Percentiles rank a stretch among this genome's conserved stretches.
Conservation (phyloP, 2,797 vertebrate genomes). For the Salarias fasciatus region DNA sequence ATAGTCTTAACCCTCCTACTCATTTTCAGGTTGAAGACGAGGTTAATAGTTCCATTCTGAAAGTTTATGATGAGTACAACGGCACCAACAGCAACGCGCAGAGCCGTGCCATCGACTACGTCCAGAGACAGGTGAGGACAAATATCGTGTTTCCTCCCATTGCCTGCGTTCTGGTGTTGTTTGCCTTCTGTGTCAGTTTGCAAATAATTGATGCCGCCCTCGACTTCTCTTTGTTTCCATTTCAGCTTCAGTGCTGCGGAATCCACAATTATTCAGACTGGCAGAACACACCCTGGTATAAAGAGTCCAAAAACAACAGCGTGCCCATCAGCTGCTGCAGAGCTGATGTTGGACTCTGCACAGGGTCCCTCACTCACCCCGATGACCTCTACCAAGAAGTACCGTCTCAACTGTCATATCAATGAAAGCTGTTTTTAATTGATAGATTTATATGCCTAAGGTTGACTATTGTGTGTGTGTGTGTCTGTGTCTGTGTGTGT, state of each 20-base stretch:
- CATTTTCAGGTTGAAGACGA: conserved; percentile 90
- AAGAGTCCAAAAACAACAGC: conserved; percentile 92
- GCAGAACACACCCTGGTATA: conserved; percentile 92
- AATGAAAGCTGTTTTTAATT: background rate
- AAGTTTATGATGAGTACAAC: conserved; percentile 94
- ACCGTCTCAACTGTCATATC: conserved; percentile 6
- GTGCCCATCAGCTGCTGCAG: conserved; percentile 95
- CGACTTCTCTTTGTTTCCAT: conserved; percentile 1
- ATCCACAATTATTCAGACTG: conserved; percentile 95
- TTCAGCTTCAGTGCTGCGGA: conserved; percentile 92
- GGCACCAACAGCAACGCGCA: conserved; percentile 93
- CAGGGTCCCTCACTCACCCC: conserved; percentile 87
- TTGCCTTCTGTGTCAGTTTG: background rate
- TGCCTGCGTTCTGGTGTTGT: background rate
- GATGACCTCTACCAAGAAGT: conserved; percentile 93
- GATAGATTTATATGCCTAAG: conserved; percentile 73
- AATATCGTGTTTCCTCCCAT: background rate
- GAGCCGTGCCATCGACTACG: conserved; percentile 95
- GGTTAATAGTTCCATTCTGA: conserved; percentile 90
- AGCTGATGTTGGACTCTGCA: conserved; percentile 85
- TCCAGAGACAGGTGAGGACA: conserved; percentile 92
- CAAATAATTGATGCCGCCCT: background rate
- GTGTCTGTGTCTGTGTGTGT: conserved; percentile 2
- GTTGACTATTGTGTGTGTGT: conserved; percentile 27
- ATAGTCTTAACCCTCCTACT: background rate